Evolutionary conservation across 2,797 vertebrate genomes (phyloP), one percentile per base, ranked within the genome.

Genomic region (Periparus ater): DNA sequence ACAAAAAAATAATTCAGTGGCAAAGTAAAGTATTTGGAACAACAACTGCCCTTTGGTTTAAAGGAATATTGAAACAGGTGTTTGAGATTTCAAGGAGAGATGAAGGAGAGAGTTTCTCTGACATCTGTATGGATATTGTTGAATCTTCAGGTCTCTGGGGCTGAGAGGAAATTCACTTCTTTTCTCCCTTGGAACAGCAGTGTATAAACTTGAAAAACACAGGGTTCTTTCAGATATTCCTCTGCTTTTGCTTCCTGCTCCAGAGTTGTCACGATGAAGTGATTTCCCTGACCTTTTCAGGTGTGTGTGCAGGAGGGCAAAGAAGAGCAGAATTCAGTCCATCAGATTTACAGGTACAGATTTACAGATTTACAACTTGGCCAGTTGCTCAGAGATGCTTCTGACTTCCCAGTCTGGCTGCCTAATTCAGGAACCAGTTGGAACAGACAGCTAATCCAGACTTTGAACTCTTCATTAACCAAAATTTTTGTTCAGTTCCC

Each of bases 21-120:
- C 22, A 82, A 88, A 51, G 17, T 50, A 51, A 96, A 89, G 84
- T n/a, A 71, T 73, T 66, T 90, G 82, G 51, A 92, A 81, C 47
- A 55, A 9, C 61, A 83, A 91, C 85, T 71, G 45, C 48, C 71
- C 45, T 77, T 94, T 79, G 72, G 30, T 89, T 88, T 58, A 55
- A 38, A 34, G 48, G 53, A 71, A 82, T 77, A 89, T 71, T 54
- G 68, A 68, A 93, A 36, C 55, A 95, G 73, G 27, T 89, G 63
- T 91, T 89, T 5, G 50, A 92, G 71, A 77, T 67, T 36, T 89
- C 47, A n/a, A 17, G 45, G 57, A 61, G 50, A 36, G 57, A 55
- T 19, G 72, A 88, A 95, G n/a, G 58, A 79, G 21, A 65, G 45
- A 70, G 53, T 47, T 84, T 30, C 88, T 95, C 62, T 86, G 90